Evolutionary conservation across 2,113 vertebrate species (phyloP).

Genomic region (Cryptomyrus ogoouensis): DNA sequence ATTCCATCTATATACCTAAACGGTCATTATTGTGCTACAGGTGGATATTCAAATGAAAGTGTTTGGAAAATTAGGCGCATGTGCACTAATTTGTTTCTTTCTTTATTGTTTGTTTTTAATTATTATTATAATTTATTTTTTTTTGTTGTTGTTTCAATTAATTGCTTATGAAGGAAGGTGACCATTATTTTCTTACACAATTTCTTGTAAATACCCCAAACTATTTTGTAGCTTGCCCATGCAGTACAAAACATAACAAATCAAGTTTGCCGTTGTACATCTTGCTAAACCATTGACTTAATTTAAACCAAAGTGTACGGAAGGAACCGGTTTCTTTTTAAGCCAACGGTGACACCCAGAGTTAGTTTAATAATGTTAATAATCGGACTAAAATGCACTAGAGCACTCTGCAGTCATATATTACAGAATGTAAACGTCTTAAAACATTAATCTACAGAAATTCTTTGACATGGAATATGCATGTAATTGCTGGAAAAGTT

Average conservation of each 20-base stretch:
- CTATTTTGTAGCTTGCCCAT: slow-evolving; percentile 85
- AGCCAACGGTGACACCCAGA: slow-evolving; percentile 68
- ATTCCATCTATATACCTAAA: slow-evolving; percentile 72
- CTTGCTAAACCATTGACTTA: slow-evolving; percentile 79
- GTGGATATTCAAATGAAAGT: slow-evolving; percentile 60
- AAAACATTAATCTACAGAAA: slow-evolving; percentile 67
- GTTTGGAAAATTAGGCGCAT: slow-evolving; percentile 71
- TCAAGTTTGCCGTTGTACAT: slow-evolving; percentile 75
- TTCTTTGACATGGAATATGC: slow-evolving; percentile 59
- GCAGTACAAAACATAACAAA: slow-evolving; percentile 67
- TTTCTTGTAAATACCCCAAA: slow-evolving; percentile 38
- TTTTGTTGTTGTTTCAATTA: slow-evolving; percentile 52
- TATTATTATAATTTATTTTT: slow-evolving; percentile 32
- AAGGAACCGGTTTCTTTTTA: slow-evolving; percentile 58
- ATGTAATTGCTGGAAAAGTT: slow-evolving; percentile 72
- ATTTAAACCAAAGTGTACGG: slow-evolving; percentile 83
- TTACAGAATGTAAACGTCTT: slow-evolving; percentile 69
- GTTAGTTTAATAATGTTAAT: slow-evolving; percentile 73
- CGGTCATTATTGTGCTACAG: slow-evolving; percentile 60
- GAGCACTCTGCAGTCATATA: slow-evolving; percentile 80
- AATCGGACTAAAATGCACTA: slow-evolving; percentile 89
- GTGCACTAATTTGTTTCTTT: slow-evolving; percentile 76
- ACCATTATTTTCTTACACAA: slow-evolving; percentile 71
- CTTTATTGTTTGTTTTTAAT: slow-evolving; percentile 57
- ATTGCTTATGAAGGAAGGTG: slow-evolving; percentile 67